Base-by-base conservation (phyloP, 2,113 vertebrate genomes). In the Hystrix cristata region DNA sequence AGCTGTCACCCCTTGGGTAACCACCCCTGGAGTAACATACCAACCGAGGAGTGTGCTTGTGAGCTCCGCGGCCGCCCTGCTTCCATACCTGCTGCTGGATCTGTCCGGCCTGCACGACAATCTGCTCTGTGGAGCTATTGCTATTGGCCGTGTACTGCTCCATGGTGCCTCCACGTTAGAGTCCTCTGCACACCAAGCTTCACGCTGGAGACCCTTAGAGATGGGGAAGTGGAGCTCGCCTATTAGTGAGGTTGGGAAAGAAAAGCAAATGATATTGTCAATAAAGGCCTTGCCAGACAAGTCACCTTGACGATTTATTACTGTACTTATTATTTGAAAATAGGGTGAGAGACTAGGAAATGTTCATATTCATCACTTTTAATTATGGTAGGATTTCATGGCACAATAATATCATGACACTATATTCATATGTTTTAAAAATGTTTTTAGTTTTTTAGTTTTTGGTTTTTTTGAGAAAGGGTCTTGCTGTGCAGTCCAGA, bases 101-200 rank as follows among this genome's bases (percentile, higher is more conserved):
- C 98, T 99, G 99, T 67, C 99, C 99, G 80, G 99, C 98, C 98
- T 99, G 99, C 88, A 99, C 99, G 67, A 99, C 99, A 31, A 99
- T 99, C 98, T 99, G 99, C 98, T 99, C 99, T 0, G 99, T 99
- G 29, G 99, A 99, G 43, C 98, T 99, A 92, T 98, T 99, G 94
- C 99, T 99, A 96, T 99, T 99, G 91, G 99, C 98, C 10, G 99
- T 99, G 97, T 99, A 99, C 98, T 99, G 99, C 98, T 99, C 99
- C 99, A 99, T 99, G 83, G 34, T 7, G 79, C 89, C 38, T 97
- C 95, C 94, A 76, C 92, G 91, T 51, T 83, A 91, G 90, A 74
- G 31, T 7, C 9, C 7, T 31, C 79, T 38, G 34, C 81, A 43
- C 86, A 93, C 65, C 55, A 21, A 43, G 57, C 48, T 96, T 92